Percentiles rank a stretch among this genome's conserved stretches.
These are phyloP conservation scores for Cecidostiba fungosa DNA, from an alignment of 2,888 invertebrate genomes.

Conservation along the genomic window DNA sequence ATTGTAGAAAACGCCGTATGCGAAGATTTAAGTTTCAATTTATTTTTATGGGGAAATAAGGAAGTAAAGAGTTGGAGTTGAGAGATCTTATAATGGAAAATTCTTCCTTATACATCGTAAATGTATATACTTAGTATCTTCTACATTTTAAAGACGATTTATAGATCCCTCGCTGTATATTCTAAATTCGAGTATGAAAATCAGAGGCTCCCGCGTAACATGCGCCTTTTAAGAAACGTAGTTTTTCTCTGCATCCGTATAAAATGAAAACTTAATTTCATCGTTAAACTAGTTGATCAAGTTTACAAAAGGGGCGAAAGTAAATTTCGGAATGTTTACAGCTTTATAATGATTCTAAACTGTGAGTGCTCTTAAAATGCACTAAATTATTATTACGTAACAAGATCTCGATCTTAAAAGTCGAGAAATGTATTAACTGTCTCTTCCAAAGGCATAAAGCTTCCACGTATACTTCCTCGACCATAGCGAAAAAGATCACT, in stretches of 20 bases:
- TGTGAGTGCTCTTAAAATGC: background rate
- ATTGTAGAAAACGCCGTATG: background rate
- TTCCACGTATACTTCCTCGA: background rate
- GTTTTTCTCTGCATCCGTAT: background rate
- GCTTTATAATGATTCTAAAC: background rate
- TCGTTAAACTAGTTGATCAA: conserved; percentile 20
- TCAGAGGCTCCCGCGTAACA: too few species aligned
- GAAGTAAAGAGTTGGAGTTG: background rate
- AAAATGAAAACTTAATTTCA: conserved; percentile 4
- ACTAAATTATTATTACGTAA: background rate
- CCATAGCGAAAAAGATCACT: background rate
- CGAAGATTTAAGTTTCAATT: background rate
- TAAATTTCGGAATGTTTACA: background rate
- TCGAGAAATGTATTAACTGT: background rate
- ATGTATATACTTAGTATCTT: background rate
- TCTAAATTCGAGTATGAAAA: background rate
- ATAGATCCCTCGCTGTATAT: background rate
- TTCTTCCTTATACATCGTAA: background rate
- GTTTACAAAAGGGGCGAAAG: conserved; percentile 26
- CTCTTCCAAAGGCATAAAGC: background rate
- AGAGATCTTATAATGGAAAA: background rate
- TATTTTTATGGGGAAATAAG: background rate
- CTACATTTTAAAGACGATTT: background rate
- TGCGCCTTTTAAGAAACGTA: background rate
- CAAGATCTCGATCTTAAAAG: background rate